Evolutionary conservation across 30 jellyfish, hydroid and myxozoan genomes (phyloP).

Genomic region (Haliclystus octoradiatus): DNA sequence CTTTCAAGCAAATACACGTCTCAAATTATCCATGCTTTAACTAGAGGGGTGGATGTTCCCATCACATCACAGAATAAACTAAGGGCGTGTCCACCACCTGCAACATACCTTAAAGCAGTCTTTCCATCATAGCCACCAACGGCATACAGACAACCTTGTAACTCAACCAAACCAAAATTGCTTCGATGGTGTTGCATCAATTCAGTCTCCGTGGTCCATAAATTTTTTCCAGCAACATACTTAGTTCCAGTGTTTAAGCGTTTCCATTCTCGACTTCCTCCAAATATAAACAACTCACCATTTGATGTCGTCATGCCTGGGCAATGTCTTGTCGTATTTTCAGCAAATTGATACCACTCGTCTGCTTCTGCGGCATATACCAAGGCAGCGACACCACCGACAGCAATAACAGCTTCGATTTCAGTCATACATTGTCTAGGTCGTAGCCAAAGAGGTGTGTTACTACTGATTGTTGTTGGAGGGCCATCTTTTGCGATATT

Average conservation of each 20-base stretch:
- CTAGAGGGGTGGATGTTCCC: too few relatives aligned
- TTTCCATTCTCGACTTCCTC: constrained; percentile 95
- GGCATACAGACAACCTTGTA: constrained; percentile 78
- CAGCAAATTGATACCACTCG: constrained; percentile 55
- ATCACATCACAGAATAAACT: too few relatives aligned
- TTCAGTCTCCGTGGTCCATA: constrained; percentile 42
- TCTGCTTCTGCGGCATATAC: constrained; percentile 45
- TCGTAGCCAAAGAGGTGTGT: constrained; percentile 25
- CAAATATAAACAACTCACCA: constrained; percentile 51
- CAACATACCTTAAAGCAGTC: constrained; percentile 54
- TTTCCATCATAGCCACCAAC: constrained; percentile 97
- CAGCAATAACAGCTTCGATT: constrained; percentile 61
- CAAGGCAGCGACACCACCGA: constrained; percentile 79
- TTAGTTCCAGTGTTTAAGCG: constrained; percentile 62
- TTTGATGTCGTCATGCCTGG: constrained; percentile 81
- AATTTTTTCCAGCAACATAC: constrained; percentile 47
- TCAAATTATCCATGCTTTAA: too few relatives aligned
- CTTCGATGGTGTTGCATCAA: constrained; percentile 70
- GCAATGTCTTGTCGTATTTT: constrained; percentile 80
- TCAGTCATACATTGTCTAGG: constrained; percentile 70
- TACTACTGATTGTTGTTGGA: background rate
- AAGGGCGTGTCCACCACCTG: constrained; percentile 1
- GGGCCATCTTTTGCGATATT: constrained; percentile 6
- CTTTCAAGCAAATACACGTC: too few relatives aligned
- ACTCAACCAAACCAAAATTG: constrained; percentile 59